Percentiles rank a stretch among this genome's conserved stretches.
These are phyloP conservation scores for Conops quadrifasciatus DNA, from an alignment of 2,888 invertebrate species.

Conservation along the genomic window DNA sequence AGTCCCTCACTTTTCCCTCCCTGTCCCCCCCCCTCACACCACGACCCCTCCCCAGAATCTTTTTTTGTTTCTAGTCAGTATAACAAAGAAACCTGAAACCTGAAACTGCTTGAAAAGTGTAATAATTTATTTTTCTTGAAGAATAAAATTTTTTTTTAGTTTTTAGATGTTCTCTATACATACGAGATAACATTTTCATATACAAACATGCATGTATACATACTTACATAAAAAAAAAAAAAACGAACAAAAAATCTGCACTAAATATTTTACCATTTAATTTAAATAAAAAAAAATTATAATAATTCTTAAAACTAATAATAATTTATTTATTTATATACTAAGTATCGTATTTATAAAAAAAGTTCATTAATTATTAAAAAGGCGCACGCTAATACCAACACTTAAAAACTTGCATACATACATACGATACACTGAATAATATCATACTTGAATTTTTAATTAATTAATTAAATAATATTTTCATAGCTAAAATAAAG, in stretches of 20 bases:
- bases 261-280: neutral
- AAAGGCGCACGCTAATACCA: too few relatives aligned
- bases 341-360: neutral
- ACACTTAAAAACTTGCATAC: too few relatives aligned
- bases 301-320: neutral
- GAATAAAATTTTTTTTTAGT: constrained; percentile 43
- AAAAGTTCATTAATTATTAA: too few relatives aligned
- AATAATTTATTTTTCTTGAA: constrained; percentile 40
- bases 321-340: constrained; percentile 3
- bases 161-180: constrained; percentile 27
- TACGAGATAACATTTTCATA: neutral
- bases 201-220: constrained; percentile 1
- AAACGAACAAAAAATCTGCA: too few relatives aligned
- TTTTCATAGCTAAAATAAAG: constrained; percentile 7
- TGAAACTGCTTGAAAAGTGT: neutral
- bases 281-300: constrained; percentile 1
- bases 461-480: too few relatives aligned
- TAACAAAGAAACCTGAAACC: constrained; percentile 32
- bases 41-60: constrained; percentile 20
- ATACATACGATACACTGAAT: too few relatives aligned
- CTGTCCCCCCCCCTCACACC: constrained; percentile 1
- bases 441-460: too few relatives aligned
- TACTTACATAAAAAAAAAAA: constrained; percentile 10
- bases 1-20: neutral
- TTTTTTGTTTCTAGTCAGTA: constrained; percentile 48